phyloP scores from a whole-genome alignment of 2,113 vertebrate genomes.

The Garra rufa region DNA sequence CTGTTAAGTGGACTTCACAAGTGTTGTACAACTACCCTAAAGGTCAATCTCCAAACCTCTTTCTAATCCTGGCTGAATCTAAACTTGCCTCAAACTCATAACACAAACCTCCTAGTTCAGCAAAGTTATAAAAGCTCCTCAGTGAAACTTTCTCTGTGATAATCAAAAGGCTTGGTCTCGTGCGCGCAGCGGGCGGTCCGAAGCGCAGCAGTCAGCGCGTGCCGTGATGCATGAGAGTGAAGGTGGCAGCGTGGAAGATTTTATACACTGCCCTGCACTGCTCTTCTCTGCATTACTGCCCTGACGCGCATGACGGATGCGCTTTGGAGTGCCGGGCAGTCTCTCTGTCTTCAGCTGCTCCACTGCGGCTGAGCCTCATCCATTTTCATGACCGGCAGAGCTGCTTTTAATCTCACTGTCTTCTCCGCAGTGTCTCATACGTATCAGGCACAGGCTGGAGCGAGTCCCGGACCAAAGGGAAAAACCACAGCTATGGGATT shows the following conservation, averaged over 20 bases:
- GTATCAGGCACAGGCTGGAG: not conserved
- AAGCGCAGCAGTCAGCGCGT: conserved; percentile 20
- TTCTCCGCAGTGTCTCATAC: not conserved
- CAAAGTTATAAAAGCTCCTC: not conserved
- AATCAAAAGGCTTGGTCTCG: not conserved
- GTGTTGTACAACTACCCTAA: not conserved
- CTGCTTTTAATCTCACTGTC: conserved; percentile 40
- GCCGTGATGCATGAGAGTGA: conserved; percentile 43
- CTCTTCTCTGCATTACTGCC: conserved; percentile 54
- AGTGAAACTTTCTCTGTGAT: not conserved
- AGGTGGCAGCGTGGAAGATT: conserved; percentile 38
- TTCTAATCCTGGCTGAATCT: not conserved
- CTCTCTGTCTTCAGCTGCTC: conserved; percentile 62
- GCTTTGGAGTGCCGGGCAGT: conserved; percentile 53
- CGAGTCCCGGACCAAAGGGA: not conserved
- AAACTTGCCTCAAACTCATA: not conserved
- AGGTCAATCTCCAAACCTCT: not conserved
- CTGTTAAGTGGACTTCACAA: not conserved
- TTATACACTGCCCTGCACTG: conserved; percentile 34
- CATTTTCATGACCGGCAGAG: conserved; percentile 61
- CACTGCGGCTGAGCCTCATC: conserved; percentile 61
- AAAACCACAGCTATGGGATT: conserved; percentile 11
- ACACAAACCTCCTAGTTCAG: not conserved
- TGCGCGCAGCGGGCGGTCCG: not conserved
- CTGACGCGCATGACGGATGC: conserved; percentile 62